These are phyloP conservation scores for Pseudolycoriella hygida DNA, from an alignment of 2,888 invertebrate species.

Conservation along the genomic window DNA sequence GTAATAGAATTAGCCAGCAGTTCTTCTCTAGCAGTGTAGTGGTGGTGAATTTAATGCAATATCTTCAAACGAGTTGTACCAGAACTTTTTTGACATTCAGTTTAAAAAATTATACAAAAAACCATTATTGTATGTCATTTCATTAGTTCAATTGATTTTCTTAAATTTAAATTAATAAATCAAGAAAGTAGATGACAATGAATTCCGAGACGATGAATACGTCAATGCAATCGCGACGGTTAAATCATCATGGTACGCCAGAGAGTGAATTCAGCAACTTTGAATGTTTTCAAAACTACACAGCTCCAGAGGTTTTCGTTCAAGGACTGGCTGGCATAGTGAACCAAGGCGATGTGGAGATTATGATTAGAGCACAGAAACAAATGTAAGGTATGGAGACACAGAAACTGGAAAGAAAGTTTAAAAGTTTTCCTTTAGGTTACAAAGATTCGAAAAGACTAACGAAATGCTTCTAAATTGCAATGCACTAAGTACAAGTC, in stretches of 20 bases:
- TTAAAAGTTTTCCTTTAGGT: conserved; percentile 33
- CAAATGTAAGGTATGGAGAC: conserved; percentile 51
- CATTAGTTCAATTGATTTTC: too few species aligned
- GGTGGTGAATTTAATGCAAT: too few species aligned
- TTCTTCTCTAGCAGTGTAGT: too few species aligned
- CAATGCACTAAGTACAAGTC: conserved; percentile 77
- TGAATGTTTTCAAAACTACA: conserved; percentile 78
- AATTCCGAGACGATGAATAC: conserved; percentile 14
- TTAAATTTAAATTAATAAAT: too few species aligned
- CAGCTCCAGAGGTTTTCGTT: conserved; percentile 82
- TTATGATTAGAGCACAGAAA: conserved; percentile 79
- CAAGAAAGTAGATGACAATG: too few species aligned
- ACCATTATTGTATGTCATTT: too few species aligned
- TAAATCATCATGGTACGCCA: conserved; percentile 14
- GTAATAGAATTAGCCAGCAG: too few species aligned
- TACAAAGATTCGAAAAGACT: conserved; percentile 93
- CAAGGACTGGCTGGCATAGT: conserved; percentile 83
- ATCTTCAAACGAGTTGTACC: too few species aligned
- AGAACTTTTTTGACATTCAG: too few species aligned
- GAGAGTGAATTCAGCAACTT: conserved; percentile 39
- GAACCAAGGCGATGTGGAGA: conserved; percentile 77
- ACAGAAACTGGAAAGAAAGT: not conserved
- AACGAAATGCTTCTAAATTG: conserved; percentile 98
- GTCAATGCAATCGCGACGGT: conserved; percentile 15
- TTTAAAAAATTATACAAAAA: too few species aligned